Evolutionary conservation across 2,113 vertebrate genomes (phyloP), one percentile per base, ranked within the genome.

Genomic region (Lagopus muta): DNA sequence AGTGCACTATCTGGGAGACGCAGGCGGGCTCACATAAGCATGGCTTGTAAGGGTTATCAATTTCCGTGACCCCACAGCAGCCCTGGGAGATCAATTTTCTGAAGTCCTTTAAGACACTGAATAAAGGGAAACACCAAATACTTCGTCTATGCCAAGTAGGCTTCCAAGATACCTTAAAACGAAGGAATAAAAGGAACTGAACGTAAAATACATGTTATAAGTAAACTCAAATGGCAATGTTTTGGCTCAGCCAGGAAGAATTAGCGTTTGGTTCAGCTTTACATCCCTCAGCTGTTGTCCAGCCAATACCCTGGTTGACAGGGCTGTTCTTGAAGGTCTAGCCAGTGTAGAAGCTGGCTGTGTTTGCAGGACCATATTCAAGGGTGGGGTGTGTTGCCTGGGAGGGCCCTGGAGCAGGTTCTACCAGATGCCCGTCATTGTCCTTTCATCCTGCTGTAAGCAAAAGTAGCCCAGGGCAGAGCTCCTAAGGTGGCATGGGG

Each of bases 11-110:
- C 97, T 97, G 94, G 87, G 85, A 96, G 97, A 97, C 89, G 84
- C 98, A 98, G 98, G 89, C 97, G 38, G 97, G 97, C 97, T 97
- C 97, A 98, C 98, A 98, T 97, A 96, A 97, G 98, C 97, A 96
- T 97, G 96, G 97, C 98, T 98, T 98, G 97, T 98, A 96, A 97
- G 97, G 98, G 98, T 99, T 99, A 99, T 99, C 98, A 98, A 98
- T 98, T 98, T 98, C 97, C 96, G 54, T 98, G 98, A 99, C 98
- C 98, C 98, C 95, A 97, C 95, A 81, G 95, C 97, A 98, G 98
- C 98, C 97, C 97, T 97, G 88, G 97, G 98, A 98, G 98, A 99
- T 98, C 98, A 97, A 97, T 98, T 97, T 98, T 96, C 93, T 88
- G 93, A 97, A 98, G 97, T 95, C 89, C 96, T 98, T 97, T 97